Evolutionary conservation across 2,113 vertebrate species (phyloP), one percentile per base, ranked within the genome.

Genomic region (Montifringilla adamsi): DNA sequence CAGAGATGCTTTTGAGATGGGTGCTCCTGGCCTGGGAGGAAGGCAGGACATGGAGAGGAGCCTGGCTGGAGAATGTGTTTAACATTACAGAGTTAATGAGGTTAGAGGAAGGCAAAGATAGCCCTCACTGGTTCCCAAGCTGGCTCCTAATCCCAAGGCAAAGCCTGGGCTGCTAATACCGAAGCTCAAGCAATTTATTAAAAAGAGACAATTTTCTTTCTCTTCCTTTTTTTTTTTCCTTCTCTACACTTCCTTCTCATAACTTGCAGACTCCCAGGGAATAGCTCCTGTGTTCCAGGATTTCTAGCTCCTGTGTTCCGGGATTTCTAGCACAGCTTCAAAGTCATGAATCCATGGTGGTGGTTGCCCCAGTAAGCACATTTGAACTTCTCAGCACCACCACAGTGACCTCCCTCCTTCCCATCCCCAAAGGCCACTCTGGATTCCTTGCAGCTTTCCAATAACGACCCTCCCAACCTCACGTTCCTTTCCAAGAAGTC

Each of bases 71-170:
- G 91, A 95, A 96, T 91, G 95, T 89, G 96, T 78, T 95, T 88
- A 44, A 66, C 92, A 95, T 96, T 95, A 96, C 22, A 26, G 94
- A 94, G 95, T 93, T 97, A 94, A 96, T 89, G 93, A 97, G 94
- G 94, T 97, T 95, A 90, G 60, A 41, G 12, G 79, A 90, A 95
- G 85, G 93, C 96, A 94, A 49, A 87, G 93, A 95, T 86, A 93
- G 84, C n/a, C 11, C 76, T 83, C 9, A 0, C 63, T 77, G 55
- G 77, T 96, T 96, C 93, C 94, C 96, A 94, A 91, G 62, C 94
- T 87, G 94, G 72, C 66, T 96, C 69, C 79, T 95, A 94, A 96
- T 95, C 95, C 89, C 86, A 66, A 90, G 21, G 39, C 84, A 95
- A 88, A 96, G 47, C 91, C 83, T 17, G 12, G 55, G 39, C 64